These are phyloP conservation scores for Discoglossus pictus DNA, from an alignment of 2,797 vertebrate genomes.

Conservation along the genomic window DNA sequence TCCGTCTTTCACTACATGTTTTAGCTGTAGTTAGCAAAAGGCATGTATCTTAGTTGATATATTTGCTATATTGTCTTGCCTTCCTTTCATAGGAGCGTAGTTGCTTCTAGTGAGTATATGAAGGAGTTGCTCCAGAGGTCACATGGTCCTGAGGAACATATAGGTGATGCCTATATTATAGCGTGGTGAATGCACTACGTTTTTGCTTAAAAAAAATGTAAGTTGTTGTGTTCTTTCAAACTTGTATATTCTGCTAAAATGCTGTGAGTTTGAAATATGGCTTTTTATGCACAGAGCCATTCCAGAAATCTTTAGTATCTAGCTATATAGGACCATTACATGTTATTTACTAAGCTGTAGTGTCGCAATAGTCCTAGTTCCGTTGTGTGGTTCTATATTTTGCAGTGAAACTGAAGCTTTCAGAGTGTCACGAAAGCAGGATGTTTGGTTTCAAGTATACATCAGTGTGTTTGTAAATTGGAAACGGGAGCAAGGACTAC, in stretches of 20 bases:
- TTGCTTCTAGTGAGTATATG: slow-evolving; percentile 71
- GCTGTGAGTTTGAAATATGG: slow-evolving; percentile 32
- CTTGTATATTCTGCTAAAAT: background rate
- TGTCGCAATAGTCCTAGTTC: slow-evolving; percentile 34
- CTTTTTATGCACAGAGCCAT: slow-evolving; percentile 39
- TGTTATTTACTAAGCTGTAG: slow-evolving; percentile 31
- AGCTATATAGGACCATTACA: slow-evolving; percentile 36
- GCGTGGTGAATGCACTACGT: background rate
- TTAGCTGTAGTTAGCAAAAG: slow-evolving; percentile 18
- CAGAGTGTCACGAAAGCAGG: slow-evolving; percentile 4
- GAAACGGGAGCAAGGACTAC: slow-evolving; percentile 23
- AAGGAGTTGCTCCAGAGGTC: slow-evolving; percentile 12
- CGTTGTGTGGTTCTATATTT: slow-evolving; percentile 26
- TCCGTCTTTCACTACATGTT: background rate
- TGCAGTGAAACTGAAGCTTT: slow-evolving; percentile 18
- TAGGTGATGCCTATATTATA: slow-evolving; percentile 12
- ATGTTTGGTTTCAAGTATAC: slow-evolving; percentile 18
- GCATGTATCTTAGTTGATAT: slow-evolving; percentile 32
- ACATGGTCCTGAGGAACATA: background rate
- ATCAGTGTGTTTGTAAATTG: slow-evolving; percentile 17
- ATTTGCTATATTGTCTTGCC: slow-evolving; percentile 15
- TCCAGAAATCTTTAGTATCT: slow-evolving; percentile 31
- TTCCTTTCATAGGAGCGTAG: slow-evolving; percentile 9
- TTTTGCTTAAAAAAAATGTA: background rate
- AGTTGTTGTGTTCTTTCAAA: background rate